phyloP scores from a whole-genome alignment of 1,140 invertebrate genomes.

The Drosophila mojavensis region DNA sequence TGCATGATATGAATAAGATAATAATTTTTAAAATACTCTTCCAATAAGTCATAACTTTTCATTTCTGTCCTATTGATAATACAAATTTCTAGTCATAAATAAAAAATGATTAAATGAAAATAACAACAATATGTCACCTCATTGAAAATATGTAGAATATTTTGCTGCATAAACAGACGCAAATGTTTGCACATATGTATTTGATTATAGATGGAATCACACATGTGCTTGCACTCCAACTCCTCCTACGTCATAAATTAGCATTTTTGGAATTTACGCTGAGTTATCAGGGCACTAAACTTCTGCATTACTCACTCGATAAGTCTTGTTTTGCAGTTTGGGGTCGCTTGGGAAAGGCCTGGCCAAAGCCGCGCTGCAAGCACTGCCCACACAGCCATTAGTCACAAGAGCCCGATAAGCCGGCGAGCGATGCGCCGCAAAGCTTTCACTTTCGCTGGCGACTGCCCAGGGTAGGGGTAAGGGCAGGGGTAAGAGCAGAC shows the following conservation, averaged over 20 bases:
- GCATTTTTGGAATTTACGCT: constrained; percentile 19
- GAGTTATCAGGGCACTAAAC: constrained; percentile 7
- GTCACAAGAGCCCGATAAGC: constrained; percentile 33
- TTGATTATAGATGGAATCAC: background rate
- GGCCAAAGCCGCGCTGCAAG: constrained; percentile 4
- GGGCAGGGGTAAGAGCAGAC: too few species aligned
- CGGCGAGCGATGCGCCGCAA: constrained; percentile 17
- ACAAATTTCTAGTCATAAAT: too few species aligned
- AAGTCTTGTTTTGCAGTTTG: background rate
- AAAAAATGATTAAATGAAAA: too few species aligned
- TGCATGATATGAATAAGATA: too few species aligned
- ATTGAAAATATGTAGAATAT: too few species aligned
- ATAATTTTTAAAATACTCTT: too few species aligned
- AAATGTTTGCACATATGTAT: background rate
- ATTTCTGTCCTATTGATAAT: too few species aligned
- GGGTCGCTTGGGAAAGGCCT: background rate
- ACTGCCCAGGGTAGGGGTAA: constrained; percentile 11
- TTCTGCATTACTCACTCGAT: constrained; percentile 23
- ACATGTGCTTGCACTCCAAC: background rate
- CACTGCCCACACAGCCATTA: constrained; percentile 19
- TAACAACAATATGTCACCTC: background rate
- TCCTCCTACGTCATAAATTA: constrained; percentile 1
- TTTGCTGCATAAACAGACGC: too few species aligned
- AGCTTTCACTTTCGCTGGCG: constrained; percentile 46
- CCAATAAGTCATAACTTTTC: too few species aligned